Evolutionary conservation across 2,113 vertebrate genomes (phyloP).

Genomic region (Dipodomys merriami): DNA sequence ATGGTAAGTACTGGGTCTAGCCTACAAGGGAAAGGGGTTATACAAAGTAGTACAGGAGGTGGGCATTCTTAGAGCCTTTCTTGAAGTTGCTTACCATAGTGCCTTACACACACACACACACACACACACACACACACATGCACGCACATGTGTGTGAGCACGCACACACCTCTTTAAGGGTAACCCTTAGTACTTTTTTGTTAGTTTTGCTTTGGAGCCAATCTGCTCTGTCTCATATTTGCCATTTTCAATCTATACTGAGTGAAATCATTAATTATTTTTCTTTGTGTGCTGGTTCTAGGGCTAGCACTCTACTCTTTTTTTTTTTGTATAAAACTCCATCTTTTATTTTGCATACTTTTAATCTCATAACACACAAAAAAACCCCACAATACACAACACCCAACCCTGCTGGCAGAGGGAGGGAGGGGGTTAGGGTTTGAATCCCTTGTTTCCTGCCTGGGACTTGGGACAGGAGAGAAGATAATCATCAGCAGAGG

Average conservation of each 20-base stretch:
- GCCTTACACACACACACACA: no score
- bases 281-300: background rate
- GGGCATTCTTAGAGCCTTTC: background rate
- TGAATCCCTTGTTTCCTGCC: conserved; percentile 53
- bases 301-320: no score
- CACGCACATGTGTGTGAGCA: background rate
- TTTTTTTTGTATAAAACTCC: conserved; percentile 77
- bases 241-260: background rate
- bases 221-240: background rate
- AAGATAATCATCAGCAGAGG: conserved; percentile 48
- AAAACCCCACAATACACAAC: conserved; percentile 69
- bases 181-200: background rate
- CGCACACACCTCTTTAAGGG: background rate
- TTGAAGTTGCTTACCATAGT: background rate
- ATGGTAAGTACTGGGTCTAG: background rate
- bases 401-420: conserved; percentile 61
- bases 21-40: background rate
- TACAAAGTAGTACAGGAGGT: background rate
- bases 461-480: conserved; percentile 18
- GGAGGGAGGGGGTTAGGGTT: background rate
- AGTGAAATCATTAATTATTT: background rate
- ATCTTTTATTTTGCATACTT: conserved; percentile 80
- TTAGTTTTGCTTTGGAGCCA: background rate
- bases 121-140: background rate
- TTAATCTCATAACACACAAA: conserved; percentile 78